These are phyloP conservation scores for Cynocephalus volans DNA, from an alignment of 2,113 vertebrate species.

Conservation along the genomic window DNA sequence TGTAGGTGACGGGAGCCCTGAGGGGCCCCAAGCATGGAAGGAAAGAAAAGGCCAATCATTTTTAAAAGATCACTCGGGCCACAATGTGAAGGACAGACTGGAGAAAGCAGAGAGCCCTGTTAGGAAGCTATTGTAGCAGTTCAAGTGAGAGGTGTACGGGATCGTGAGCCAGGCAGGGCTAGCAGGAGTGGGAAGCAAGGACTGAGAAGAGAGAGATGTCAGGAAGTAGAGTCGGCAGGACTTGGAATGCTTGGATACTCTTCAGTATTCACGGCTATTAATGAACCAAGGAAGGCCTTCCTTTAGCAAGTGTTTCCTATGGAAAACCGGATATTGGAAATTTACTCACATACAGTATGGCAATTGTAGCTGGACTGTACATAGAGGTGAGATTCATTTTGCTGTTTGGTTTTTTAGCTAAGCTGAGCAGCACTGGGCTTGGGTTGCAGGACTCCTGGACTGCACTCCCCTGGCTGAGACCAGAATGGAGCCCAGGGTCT, in stretches of 20 bases:
- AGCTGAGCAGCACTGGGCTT: not conserved
- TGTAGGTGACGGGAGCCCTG: not conserved
- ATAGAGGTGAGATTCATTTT: not conserved
- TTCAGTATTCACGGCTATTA: not conserved
- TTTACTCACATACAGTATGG: not conserved
- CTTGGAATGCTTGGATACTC: not conserved
- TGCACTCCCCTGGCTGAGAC: not conserved
- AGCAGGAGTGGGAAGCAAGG: too few relatives aligned
- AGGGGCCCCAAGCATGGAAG: not conserved
- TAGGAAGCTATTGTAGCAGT: not conserved
- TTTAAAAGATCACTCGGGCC: not conserved
- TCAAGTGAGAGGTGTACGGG: too few relatives aligned
- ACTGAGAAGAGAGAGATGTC: not conserved
- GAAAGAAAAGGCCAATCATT: not conserved
- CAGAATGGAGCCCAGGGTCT: not conserved
- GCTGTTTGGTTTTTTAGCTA: not conserved
- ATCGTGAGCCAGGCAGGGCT: too few relatives aligned
- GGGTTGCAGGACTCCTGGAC: not conserved
- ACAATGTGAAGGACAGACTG: not conserved
- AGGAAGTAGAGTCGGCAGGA: not conserved
- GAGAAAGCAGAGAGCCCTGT: too few relatives aligned
- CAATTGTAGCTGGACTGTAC: not conserved
- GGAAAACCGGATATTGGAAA: not conserved
- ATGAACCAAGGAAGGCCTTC: not conserved
- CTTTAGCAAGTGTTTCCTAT: not conserved